These are phyloP conservation scores for Struthio camelus DNA, from an alignment of 2,113 vertebrate species.

Conservation along the genomic window DNA sequence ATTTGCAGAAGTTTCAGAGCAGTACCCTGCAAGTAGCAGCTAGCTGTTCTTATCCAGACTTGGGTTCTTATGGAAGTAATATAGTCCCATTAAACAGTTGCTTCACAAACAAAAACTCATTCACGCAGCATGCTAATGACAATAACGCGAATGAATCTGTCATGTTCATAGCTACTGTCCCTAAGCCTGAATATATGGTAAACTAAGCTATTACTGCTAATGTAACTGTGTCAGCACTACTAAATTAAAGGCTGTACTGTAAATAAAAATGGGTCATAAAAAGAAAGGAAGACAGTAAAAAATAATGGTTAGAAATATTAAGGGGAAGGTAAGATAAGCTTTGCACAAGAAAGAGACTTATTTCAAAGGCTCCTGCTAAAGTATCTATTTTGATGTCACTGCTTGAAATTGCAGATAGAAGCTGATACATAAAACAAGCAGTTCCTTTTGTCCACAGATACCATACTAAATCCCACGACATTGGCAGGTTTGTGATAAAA, in stretches of 20 bases:
- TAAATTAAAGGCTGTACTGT: constrained; percentile 64
- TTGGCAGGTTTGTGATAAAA: not conserved
- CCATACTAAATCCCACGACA: not conserved
- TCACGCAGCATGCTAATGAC: constrained; percentile 47
- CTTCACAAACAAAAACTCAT: constrained; percentile 31
- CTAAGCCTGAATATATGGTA: constrained; percentile 69
- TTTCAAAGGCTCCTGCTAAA: not conserved
- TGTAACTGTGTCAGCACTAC: constrained; percentile 56
- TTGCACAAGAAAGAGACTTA: not conserved
- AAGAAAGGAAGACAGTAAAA: constrained; percentile 16
- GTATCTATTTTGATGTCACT: not conserved
- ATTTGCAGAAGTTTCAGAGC: constrained; percentile 25
- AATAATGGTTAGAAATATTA: not conserved
- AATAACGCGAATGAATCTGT: constrained; percentile 58
- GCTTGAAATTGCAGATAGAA: not conserved
- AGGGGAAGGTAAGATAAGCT: not conserved
- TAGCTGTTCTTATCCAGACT: not conserved
- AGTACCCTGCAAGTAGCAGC: not conserved
- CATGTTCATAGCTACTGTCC: constrained; percentile 46
- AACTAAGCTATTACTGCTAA: constrained; percentile 72
- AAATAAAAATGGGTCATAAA: constrained; percentile 69
- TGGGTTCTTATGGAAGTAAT: not conserved
- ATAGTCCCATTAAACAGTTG: not conserved
- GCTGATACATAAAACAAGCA: not conserved
- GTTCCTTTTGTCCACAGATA: not conserved